Base-by-base conservation (phyloP, 2,113 vertebrate genomes). In the Oncorhynchus clarkii region DNA sequence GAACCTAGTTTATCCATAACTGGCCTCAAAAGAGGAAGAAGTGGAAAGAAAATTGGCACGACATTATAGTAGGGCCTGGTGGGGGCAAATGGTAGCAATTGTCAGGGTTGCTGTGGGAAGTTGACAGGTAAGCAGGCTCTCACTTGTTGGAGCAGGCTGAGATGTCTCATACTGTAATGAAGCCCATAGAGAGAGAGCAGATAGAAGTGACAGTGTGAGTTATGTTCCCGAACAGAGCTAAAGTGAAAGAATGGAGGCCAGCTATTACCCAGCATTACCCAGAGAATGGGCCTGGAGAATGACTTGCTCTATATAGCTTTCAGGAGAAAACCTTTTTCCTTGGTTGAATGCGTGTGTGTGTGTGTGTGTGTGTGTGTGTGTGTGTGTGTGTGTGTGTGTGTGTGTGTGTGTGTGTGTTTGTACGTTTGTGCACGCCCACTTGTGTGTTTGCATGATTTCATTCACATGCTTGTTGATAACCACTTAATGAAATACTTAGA, bases 171-270 rank as follows among this genome's bases (percentile, higher is more conserved):
- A 45, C 39, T 45, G 39, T 45, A 72, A 59, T 67, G 45, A 77
- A 72, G 59, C 9, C 48, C 27, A 48, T 69, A 67, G 79, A 27
- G 51, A 45, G 9, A 45, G 39, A 68, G 16, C 51, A 75, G 70
- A 26, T 65, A 60, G n/a, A 13, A 39, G 65, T 75, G 78, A 76
- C 78, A 68, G 31, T 48, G 66, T 79, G 34, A 82, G n/a, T 80
- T 68, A 60, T 60, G 72, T 73, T 66, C 26, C 66, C 24, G 22
- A 24, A 49, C 27, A 72, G 67, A 76, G 75, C 1, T 65, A 34
- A 59, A 49, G 76, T 60, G 4, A 73, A 74, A 45, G 49, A 7
- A 24, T 45, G n/a, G 39, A 54, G 22, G 27, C 45, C 60, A 45
- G 67, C 24, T 69, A 2, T 22, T 34, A 24, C 11, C 29, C 45